phyloP scores from a whole-genome alignment of 1,140 invertebrate species.

The Drosophila chauvacae region DNA sequence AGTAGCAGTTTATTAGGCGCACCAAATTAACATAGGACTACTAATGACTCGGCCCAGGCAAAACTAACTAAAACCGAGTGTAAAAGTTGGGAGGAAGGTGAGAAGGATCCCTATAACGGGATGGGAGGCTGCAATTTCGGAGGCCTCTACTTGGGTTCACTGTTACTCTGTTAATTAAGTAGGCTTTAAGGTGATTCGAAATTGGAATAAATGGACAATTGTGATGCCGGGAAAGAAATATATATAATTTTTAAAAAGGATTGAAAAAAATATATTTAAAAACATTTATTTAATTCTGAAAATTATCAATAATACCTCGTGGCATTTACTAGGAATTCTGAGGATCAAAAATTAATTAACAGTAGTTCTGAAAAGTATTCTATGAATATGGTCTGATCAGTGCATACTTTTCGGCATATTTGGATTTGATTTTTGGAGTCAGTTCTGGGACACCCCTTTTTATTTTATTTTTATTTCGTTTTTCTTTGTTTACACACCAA shows the following conservation, averaged over 20 bases:
- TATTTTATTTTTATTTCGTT: no score
- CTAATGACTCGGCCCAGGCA: slow-evolving; percentile 65
- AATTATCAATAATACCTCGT: not conserved
- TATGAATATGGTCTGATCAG: not conserved
- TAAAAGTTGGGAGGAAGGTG: not conserved
- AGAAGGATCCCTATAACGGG: no score
- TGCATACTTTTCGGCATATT: no score
- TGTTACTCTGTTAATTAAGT: slow-evolving; percentile 2
- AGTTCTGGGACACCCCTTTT: no score
- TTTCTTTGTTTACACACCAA: no score
- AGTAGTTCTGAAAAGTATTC: slow-evolving; percentile 11
- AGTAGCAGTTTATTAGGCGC: slow-evolving; percentile 82
- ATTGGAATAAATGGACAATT: not conserved
- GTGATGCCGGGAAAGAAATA: not conserved
- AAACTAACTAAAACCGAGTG: slow-evolving; percentile 17
- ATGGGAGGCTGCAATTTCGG: slow-evolving; percentile 1
- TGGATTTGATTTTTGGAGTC: no score
- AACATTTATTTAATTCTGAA: not conserved
- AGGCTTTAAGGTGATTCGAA: not conserved
- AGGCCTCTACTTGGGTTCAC: not conserved
- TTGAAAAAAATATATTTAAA: not conserved
- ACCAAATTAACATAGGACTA: slow-evolving; percentile 79
- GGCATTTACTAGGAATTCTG: not conserved
- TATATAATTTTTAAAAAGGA: not conserved
- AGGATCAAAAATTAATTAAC: no score